Conservation (phyloP, 2,888 invertebrate genomes). For the Tetragonisca angustula region DNA sequence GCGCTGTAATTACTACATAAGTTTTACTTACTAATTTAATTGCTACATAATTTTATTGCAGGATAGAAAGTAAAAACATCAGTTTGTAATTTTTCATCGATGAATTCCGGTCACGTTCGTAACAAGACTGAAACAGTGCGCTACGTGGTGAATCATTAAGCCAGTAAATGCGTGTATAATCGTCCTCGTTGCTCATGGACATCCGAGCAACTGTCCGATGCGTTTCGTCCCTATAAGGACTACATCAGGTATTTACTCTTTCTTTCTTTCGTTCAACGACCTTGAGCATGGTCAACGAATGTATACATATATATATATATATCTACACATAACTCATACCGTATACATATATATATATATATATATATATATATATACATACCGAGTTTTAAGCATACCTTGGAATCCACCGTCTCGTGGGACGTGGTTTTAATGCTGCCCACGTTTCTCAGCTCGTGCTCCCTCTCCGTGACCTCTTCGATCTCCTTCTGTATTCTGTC, state of each 20-base stretch:
- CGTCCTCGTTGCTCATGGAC: constrained; percentile 37
- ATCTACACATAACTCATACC: neutral
- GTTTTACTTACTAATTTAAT: too few species aligned
- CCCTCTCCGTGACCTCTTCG: constrained; percentile 92
- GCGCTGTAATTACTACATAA: neutral
- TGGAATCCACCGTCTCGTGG: constrained; percentile 85
- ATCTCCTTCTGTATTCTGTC: constrained; percentile 95
- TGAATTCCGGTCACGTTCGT: constrained; percentile 20
- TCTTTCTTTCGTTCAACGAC: constrained; percentile 56
- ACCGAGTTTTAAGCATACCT: constrained; percentile 69
- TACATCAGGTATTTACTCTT: constrained; percentile 43
- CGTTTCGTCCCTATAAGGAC: constrained; percentile 57
- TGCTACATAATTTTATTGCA: neutral
- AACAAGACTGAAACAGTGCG: constrained; percentile 20
- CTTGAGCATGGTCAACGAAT: constrained; percentile 48
- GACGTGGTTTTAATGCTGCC: constrained; percentile 86
- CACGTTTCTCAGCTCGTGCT: constrained; percentile 91
- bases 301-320: neutral
- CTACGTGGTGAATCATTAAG: constrained; percentile 35
- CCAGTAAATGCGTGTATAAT: constrained; percentile 34
- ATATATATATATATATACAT: neutral
- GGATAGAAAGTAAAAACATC: neutral
- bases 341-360: neutral
- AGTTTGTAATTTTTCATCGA: constrained; percentile 14
- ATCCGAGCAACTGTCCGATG: constrained; percentile 5